phyloP scores from a whole-genome alignment of 2,888 invertebrate species.

The Lepeophtheirus nordmannii region DNA sequence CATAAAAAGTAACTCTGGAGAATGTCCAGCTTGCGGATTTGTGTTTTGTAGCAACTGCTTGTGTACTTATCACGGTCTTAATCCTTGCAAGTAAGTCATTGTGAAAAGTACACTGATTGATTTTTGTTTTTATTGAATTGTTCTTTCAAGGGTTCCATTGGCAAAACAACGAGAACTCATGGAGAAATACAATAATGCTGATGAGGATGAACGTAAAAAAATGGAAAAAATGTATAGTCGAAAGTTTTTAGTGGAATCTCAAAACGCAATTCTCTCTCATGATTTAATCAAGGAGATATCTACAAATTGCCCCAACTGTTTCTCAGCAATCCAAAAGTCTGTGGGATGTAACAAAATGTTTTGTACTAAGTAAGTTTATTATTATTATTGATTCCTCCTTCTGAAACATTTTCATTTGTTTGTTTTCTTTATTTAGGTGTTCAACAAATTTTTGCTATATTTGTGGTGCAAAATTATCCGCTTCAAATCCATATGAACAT shows the following conservation, averaged over 20 bases:
- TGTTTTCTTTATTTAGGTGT: background rate
- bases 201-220: background rate
- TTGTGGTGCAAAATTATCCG: conserved; percentile 14
- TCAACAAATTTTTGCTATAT: conserved; percentile 12
- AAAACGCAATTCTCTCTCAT: background rate
- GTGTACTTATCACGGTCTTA: conserved; percentile 4
- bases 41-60: conserved; percentile 10
- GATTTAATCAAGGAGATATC: background rate
- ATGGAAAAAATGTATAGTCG: conserved; percentile 14
- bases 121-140: no score
- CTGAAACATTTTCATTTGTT: background rate
- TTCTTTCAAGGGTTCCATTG: background rate
- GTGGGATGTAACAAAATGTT: conserved; percentile 20
- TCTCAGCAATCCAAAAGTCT: conserved; percentile 4
- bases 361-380: conserved; percentile 13
- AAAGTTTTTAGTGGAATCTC: background rate
- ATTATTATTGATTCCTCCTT: background rate
- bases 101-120: no score
- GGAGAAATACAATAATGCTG: background rate
- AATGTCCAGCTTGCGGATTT: conserved; percentile 3
- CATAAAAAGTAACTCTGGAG: background rate
- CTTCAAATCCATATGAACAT: conserved; percentile 5
- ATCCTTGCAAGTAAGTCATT: conserved; percentile 13
- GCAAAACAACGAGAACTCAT: background rate
- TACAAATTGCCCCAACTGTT: background rate